These are phyloP conservation scores for Synergus japonicus DNA, from an alignment of 2,888 invertebrate genomes.

Conservation along the genomic window DNA sequence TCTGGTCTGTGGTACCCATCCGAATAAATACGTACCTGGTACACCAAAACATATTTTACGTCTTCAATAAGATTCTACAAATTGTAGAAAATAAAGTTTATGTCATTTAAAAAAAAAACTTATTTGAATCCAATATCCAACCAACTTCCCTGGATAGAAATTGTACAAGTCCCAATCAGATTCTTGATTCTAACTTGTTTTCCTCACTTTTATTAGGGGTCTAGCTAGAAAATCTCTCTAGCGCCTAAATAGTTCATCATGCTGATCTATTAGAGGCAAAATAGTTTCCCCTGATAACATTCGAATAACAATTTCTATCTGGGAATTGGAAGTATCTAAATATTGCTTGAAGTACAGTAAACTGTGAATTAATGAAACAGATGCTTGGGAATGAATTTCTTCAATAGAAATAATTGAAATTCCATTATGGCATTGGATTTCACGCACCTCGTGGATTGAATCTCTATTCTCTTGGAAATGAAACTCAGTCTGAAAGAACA, in stretches of 20 bases:
- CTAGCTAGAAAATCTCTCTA: too few relatives aligned
- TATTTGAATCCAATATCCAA: too few relatives aligned
- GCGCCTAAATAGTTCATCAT: too few relatives aligned
- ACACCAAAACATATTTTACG: not conserved
- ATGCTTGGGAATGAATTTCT: conserved; percentile 1
- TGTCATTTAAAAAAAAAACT: too few relatives aligned
- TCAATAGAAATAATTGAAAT: conserved; percentile 26
- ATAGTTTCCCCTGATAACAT: too few relatives aligned
- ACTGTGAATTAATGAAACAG: not conserved
- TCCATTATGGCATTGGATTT: conserved; percentile 35
- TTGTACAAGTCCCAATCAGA: too few relatives aligned
- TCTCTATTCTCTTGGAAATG: conserved; percentile 21
- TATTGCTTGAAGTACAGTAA: not conserved
- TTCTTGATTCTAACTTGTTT: too few relatives aligned
- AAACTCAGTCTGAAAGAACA: conserved; percentile 6
- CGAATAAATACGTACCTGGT: not conserved
- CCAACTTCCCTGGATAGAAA: too few relatives aligned
- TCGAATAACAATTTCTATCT: too few relatives aligned
- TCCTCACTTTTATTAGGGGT: too few relatives aligned
- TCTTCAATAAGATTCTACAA: not conserved
- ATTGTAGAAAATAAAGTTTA: too few relatives aligned
- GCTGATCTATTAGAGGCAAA: too few relatives aligned
- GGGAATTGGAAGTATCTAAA: not conserved
- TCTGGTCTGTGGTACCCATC: not conserved
- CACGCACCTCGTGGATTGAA: conserved; percentile 24